phyloP scores from a whole-genome alignment of 2,797 vertebrate species.

The Amblyopsis hoosieri region DNA sequence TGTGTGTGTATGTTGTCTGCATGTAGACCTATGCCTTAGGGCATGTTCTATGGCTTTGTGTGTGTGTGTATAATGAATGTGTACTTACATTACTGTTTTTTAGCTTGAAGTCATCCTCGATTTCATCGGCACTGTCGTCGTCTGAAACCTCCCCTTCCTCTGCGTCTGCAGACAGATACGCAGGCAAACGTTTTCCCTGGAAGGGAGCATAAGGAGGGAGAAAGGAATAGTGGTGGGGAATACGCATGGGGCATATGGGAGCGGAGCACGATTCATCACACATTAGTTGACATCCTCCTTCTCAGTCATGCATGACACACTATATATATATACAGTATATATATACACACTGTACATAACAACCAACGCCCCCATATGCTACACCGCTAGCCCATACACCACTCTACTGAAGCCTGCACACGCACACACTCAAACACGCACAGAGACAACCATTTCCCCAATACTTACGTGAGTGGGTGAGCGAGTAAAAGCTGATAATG shows the following conservation, averaged over 20 bases:
- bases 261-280: background rate
- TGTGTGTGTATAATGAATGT: background rate
- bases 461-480: background rate
- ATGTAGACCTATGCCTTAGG: too few relatives aligned
- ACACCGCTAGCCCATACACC: background rate
- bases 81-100: constrained; percentile 88
- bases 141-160: constrained; percentile 98
- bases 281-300: background rate
- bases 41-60: background rate
- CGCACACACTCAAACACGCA: constrained; percentile 3
- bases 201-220: constrained; percentile 1
- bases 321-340: too few relatives aligned
- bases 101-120: constrained; percentile 97
- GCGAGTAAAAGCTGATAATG: background rate
- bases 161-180: constrained; percentile 88
- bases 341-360: background rate
- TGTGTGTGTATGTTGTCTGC: too few relatives aligned
- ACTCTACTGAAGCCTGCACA: background rate
- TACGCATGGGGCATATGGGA: constrained; percentile 4
- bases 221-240: constrained; percentile 4
- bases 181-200: constrained; percentile 93
- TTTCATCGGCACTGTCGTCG: constrained; percentile 97
- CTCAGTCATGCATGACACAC: background rate
- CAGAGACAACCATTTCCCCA: background rate
- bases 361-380: constrained; percentile 5